Percentiles rank a stretch among this genome's conserved stretches.
Conservation (phyloP, 1,140 invertebrate genomes). For the Drosophila pallidifrons region DNA sequence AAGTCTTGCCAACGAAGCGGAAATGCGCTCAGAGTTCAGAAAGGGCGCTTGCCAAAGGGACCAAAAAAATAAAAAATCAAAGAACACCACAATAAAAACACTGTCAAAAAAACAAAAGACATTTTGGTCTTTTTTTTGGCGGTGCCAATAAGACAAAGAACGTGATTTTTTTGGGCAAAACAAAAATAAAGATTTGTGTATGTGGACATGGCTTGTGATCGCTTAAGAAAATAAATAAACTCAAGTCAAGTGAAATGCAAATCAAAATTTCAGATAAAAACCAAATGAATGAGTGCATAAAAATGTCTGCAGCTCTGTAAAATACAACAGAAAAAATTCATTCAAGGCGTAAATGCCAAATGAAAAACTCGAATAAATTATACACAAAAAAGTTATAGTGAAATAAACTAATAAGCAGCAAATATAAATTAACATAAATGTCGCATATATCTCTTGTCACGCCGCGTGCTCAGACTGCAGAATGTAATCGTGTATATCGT, state of each 20-base stretch:
- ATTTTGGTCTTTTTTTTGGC: conserved; percentile 28
- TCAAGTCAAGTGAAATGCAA: conserved; percentile 60
- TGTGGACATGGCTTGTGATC: conserved; percentile 51
- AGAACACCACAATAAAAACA: conserved; percentile 35
- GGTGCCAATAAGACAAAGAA: conserved; percentile 67
- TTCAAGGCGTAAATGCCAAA: conserved; percentile 3
- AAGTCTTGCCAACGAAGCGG: conserved; percentile 73
- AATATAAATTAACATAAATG: conserved; percentile 18
- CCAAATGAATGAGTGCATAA: conserved; percentile 14
- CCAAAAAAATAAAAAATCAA: neutral
- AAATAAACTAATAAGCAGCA: conserved; percentile 8
- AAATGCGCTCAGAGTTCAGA: conserved; percentile 60
- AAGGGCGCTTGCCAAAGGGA: conserved; percentile 32
- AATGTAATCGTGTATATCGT: neutral
- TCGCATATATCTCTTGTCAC: neutral
- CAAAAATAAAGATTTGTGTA: conserved; percentile 62
- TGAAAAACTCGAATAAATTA: conserved; percentile 8
- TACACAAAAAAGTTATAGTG: conserved; percentile 6
- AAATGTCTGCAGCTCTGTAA: conserved; percentile 14
- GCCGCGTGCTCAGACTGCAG: conserved; percentile 13
- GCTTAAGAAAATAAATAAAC: conserved; percentile 56
- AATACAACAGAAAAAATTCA: neutral
- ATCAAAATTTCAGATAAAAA: conserved; percentile 47
- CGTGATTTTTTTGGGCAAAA: conserved; percentile 64
- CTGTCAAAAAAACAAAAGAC: conserved; percentile 26